These are phyloP conservation scores for Rhopalosiphum maidis DNA, from an alignment of 1,140 invertebrate genomes.

Conservation along the genomic window DNA sequence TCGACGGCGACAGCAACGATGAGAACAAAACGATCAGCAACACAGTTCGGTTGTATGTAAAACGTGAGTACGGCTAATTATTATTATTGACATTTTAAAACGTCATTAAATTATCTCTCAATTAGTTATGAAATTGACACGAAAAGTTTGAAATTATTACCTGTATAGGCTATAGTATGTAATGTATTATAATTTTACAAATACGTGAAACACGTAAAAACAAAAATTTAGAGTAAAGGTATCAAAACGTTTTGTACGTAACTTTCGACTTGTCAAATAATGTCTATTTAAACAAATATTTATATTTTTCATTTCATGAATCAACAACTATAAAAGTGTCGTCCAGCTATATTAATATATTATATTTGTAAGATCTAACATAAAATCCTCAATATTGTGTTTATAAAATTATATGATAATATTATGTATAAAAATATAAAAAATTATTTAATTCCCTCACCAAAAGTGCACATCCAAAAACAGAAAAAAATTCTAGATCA, in stretches of 20 bases:
- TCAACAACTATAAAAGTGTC: not conserved
- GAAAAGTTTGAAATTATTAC: no score
- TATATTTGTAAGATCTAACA: no score
- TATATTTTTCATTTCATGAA: not conserved
- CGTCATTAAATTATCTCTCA: not conserved
- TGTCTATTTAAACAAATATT: not conserved
- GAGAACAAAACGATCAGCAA: conserved; percentile 34
- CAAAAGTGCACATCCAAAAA: no score
- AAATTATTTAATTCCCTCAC: no score
- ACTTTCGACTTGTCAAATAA: not conserved
- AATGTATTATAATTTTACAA: no score
- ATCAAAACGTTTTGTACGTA: not conserved
- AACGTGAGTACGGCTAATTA: conserved; percentile 1
- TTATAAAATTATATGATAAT: no score
- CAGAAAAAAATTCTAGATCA: no score
- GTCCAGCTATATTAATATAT: no score
- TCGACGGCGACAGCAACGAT: not conserved
- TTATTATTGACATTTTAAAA: not conserved
- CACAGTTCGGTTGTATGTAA: not conserved
- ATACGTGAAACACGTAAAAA: not conserved
- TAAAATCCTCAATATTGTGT: no score
- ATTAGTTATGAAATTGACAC: not conserved
- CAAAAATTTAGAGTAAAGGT: not conserved
- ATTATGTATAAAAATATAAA: no score
- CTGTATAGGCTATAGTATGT: no score